phyloP scores from a whole-genome alignment of 2,797 vertebrate genomes.

The Lacerta bilineata region DNA sequence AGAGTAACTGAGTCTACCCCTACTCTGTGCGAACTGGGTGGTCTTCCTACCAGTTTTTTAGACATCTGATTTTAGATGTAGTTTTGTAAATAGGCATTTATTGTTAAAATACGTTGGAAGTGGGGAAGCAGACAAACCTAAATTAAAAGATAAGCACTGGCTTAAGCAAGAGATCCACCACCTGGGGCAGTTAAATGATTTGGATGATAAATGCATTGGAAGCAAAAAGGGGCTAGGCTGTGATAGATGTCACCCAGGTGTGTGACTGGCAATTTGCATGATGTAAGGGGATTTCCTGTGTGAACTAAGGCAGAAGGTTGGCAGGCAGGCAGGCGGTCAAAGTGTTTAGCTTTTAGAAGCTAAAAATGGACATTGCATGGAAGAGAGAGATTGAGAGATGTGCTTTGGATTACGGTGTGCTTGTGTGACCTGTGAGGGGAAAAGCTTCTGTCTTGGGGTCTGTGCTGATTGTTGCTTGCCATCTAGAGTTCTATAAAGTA shows the following conservation, averaged over 20 bases:
- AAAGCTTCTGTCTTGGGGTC: background rate
- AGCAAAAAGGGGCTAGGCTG: background rate
- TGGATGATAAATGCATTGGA: background rate
- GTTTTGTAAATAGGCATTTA: background rate
- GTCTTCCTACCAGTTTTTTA: background rate
- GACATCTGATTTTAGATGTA: background rate
- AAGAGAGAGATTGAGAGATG: background rate
- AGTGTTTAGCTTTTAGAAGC: background rate
- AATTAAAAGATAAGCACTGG: background rate
- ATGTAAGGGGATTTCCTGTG: conserved; percentile 19
- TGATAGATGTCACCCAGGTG: background rate
- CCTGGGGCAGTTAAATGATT: background rate
- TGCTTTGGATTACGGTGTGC: background rate
- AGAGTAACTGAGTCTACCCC: background rate
- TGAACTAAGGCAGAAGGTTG: conserved; percentile 13
- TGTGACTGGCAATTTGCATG: background rate
- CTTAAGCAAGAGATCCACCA: background rate
- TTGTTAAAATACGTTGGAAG: background rate
- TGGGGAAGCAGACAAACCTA: background rate
- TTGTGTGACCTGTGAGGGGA: background rate
- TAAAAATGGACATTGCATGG: conserved; percentile 17
- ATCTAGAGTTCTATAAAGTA: background rate
- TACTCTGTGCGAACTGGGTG: background rate
- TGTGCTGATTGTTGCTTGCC: background rate
- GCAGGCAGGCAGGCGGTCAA: background rate